phyloP scores from a whole-genome alignment of 2,797 vertebrate genomes.

The Girardinus metallicus region DNA sequence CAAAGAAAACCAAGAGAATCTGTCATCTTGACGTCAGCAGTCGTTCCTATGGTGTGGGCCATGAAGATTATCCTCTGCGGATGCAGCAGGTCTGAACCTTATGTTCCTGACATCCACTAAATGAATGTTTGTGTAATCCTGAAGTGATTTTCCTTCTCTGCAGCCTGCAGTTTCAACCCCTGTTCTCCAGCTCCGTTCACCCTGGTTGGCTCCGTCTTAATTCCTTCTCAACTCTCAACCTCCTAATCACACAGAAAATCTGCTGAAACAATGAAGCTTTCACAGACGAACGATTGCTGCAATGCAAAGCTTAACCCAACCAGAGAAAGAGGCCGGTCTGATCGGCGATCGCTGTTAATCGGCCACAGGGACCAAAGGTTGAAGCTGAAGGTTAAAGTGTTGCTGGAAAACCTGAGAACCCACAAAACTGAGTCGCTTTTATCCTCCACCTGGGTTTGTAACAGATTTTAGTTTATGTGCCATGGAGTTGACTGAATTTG shows the following conservation, averaged over 20 bases:
- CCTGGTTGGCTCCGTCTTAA: not conserved
- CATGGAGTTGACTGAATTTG: not conserved
- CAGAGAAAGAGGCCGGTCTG: constrained; percentile 16
- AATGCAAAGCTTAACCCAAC: constrained; percentile 26
- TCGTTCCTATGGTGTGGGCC: not conserved
- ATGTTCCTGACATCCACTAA: not conserved
- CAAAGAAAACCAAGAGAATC: not conserved
- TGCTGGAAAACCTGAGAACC: not conserved
- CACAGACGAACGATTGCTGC: constrained; percentile 15
- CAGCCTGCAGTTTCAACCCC: not conserved
- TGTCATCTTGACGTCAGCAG: not conserved
- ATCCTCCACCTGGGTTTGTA: not conserved
- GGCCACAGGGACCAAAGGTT: constrained; percentile 7
- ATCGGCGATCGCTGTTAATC: constrained; percentile 35
- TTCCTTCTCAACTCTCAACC: not conserved
- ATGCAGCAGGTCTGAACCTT: not conserved
- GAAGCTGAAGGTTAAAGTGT: not conserved
- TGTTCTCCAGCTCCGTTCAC: not conserved
- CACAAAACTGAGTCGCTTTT: not conserved
- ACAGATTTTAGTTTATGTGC: not conserved
- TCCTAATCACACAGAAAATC: not conserved
- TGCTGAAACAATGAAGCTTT: constrained; percentile 44
- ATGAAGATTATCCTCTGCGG: not conserved
- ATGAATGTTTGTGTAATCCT: not conserved
- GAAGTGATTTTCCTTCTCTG: not conserved